A percentile compares a stretch with the other conserved stretches of the same genome.
These are phyloP conservation scores for Netelia fuscicornis DNA, from an alignment of 2,888 invertebrate species.

Conservation along the genomic window DNA sequence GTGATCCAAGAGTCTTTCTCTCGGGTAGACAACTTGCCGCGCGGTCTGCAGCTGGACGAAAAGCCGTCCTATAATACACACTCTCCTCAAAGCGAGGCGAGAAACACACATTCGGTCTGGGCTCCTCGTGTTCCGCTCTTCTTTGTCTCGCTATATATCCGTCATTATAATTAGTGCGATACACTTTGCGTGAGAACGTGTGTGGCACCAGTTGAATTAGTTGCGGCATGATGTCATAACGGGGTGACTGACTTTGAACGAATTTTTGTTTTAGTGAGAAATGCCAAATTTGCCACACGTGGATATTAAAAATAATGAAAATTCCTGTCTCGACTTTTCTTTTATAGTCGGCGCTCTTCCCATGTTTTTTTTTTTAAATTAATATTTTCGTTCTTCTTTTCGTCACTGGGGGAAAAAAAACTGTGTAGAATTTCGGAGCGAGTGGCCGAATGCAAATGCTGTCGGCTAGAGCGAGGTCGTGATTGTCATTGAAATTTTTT, in stretches of 20 bases:
- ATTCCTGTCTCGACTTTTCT: not conserved
- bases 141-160: not conserved
- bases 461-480: not conserved
- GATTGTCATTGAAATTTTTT: conserved; percentile 11
- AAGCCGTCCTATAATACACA: conserved; percentile 62
- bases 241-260: conserved; percentile 46
- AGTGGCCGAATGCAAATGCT: conserved; percentile 15
- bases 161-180: conserved; percentile 59
- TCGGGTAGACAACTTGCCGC: conserved; percentile 68
- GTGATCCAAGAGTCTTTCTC: conserved; percentile 73
- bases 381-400: no score
- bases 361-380: no score
- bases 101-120: no score
- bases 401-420: not conserved
- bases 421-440: not conserved
- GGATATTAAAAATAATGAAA: not conserved
- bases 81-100: conserved; percentile 36
- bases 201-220: conserved; percentile 8
- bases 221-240: not conserved
- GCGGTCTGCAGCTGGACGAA: conserved; percentile 73
- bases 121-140: conserved; percentile 2
- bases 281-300: not conserved
- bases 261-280: conserved; percentile 1
- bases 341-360: no score
- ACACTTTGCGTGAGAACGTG: conserved; percentile 56